A percentile compares a stretch with the other conserved stretches of the same genome.
Evolutionary conservation across 2,888 invertebrate species (phyloP).

Genomic region (Chymomyza fuscimana): DNA sequence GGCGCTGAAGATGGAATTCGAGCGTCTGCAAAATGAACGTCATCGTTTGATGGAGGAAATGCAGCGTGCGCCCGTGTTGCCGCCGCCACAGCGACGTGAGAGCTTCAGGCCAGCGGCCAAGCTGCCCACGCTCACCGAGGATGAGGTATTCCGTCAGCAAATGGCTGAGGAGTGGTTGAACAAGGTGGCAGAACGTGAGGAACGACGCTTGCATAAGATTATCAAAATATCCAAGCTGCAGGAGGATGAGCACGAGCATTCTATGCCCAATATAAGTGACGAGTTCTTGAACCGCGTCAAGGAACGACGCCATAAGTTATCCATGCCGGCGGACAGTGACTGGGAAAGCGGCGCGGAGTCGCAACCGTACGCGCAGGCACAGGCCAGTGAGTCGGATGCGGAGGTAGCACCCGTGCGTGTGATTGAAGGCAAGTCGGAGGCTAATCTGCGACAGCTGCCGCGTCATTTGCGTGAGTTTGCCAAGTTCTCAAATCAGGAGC

Average conservation of each 20-base stretch:
- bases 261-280: slow-evolving; percentile 82
- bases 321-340: slow-evolving; percentile 84
- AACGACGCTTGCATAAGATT: slow-evolving; percentile 88
- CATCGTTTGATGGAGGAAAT: slow-evolving; percentile 77
- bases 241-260: slow-evolving; percentile 61
- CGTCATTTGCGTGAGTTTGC: slow-evolving; percentile 90
- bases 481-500: slow-evolving; percentile 79
- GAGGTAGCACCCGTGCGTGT: slow-evolving; percentile 82
- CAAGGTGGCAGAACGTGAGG: slow-evolving; percentile 88
- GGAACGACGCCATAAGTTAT: slow-evolving; percentile 85
- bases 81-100: slow-evolving; percentile 67
- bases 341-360: slow-evolving; percentile 83
- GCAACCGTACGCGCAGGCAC: slow-evolving; percentile 76
- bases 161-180: slow-evolving; percentile 92
- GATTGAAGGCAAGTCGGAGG: slow-evolving; percentile 84
- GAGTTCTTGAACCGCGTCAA: slow-evolving; percentile 90
- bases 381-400: slow-evolving; percentile 62
- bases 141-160: slow-evolving; percentile 87
- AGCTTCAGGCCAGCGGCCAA: slow-evolving; percentile 69
- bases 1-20: slow-evolving; percentile 84
- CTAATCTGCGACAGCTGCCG: slow-evolving; percentile 85
- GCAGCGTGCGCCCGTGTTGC: slow-evolving; percentile 59
- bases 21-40: slow-evolving; percentile 83
- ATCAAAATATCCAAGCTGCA: slow-evolving; percentile 87
- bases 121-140: slow-evolving; percentile 83